Percentiles rank a stretch among this genome's conserved stretches.
Conservation (phyloP, 2,888 invertebrate genomes). For the Synergus laeviventris region DNA sequence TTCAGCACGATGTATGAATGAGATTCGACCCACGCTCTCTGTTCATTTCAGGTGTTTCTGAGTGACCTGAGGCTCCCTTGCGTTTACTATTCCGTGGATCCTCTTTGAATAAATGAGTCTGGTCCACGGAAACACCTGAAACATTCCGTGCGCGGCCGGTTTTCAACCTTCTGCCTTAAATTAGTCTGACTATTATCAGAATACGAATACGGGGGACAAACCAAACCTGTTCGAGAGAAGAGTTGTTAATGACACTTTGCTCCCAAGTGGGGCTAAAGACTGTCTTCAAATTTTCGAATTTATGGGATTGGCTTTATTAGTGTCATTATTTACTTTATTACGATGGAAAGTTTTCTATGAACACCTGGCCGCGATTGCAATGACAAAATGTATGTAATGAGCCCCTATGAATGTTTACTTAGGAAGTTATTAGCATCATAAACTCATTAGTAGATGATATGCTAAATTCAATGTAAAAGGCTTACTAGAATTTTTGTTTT, state of each 20-base stretch:
- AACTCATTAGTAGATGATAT: constrained; percentile 16
- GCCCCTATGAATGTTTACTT: constrained; percentile 18
- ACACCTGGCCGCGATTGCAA: neutral
- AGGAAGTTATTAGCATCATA: constrained; percentile 11
- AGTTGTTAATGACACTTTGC: neutral
- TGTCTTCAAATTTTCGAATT: neutral
- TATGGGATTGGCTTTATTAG: neutral
- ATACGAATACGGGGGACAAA: neutral
- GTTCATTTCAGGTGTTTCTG: constrained; percentile 34
- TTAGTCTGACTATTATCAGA: constrained; percentile 28
- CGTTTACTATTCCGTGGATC: constrained; percentile 35
- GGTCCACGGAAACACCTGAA: constrained; percentile 39
- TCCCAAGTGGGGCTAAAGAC: neutral
- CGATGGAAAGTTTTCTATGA: neutral
- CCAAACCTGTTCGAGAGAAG: constrained; percentile 18
- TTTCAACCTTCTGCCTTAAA: constrained; percentile 34
- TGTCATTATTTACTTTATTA: neutral
- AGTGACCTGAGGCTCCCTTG: constrained; percentile 34
- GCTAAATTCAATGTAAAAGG: neutral
- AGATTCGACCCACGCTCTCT: constrained; percentile 45
- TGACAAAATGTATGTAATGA: constrained; percentile 10
- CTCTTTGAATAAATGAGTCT: constrained; percentile 39
- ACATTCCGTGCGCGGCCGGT: constrained; percentile 40
- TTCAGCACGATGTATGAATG: constrained; percentile 52
- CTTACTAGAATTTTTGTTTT: neutral